Evolutionary conservation across 2,113 vertebrate genomes (phyloP).

Genomic region (Gopherus flavomarginatus): DNA sequence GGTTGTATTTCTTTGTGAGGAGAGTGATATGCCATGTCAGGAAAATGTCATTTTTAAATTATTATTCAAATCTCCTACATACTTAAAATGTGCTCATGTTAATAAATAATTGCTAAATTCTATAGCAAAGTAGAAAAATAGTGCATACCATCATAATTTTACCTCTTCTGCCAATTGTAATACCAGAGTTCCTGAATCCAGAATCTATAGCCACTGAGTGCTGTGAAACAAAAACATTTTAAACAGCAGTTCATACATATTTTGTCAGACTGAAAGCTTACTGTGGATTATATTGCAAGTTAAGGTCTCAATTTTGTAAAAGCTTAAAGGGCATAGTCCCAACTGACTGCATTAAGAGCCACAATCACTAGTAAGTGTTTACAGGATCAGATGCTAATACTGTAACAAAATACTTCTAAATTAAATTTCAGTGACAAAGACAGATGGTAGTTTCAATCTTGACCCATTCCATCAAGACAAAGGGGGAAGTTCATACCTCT

Average conservation of each 20-base stretch:
- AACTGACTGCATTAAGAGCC: background rate
- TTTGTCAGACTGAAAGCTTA: background rate
- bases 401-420: background rate
- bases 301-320: background rate
- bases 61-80: fast-evolving
- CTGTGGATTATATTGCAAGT: fast-evolving
- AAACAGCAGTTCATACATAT: background rate
- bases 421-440: background rate
- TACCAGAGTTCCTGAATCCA: constrained; percentile 95
- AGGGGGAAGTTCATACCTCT: fast-evolving
- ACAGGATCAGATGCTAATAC: background rate
- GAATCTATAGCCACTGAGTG: constrained; percentile 87
- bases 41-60: background rate
- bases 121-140: background rate
- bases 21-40: background rate
- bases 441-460: background rate
- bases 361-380: background rate
- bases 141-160: constrained; percentile 90
- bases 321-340: background rate
- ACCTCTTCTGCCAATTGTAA: constrained; percentile 90
- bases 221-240: constrained; percentile 74
- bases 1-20: background rate
- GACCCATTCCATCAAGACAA: background rate
- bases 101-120: background rate
- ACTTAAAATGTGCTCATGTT: background rate